Percentiles rank a stretch among this genome's conserved stretches.
phyloP scores from a whole-genome alignment of 2,888 invertebrate species.

The Agrotis ipsilon region DNA sequence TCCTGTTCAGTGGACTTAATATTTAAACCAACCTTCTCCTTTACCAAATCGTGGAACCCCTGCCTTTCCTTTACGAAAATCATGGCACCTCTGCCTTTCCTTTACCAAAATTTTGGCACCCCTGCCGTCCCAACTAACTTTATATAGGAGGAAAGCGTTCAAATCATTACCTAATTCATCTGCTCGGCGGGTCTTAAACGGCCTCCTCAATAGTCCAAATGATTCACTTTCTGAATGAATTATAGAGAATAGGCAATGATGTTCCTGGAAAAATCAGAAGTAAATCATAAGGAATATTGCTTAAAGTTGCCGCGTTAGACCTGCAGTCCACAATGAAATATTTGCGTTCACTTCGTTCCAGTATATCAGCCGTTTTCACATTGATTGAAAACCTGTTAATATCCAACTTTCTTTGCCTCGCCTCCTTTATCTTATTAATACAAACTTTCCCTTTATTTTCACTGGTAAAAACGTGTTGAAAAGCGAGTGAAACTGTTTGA shows the following conservation, averaged over 20 bases:
- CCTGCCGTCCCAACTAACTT: slow-evolving; percentile 67
- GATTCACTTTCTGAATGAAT: too few relatives aligned
- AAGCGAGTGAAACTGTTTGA: slow-evolving; percentile 47
- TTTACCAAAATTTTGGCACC: slow-evolving; percentile 21
- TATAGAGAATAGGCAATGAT: too few relatives aligned
- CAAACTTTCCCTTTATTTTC: slow-evolving; percentile 52
- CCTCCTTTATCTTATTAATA: slow-evolving; percentile 49
- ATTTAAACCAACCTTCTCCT: slow-evolving; percentile 22
- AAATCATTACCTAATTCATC: slow-evolving; percentile 73
- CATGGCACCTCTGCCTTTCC: slow-evolving; percentile 26
- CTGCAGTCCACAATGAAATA: slow-evolving; percentile 71
- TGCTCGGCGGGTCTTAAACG: slow-evolving; percentile 33
- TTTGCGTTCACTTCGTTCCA: slow-evolving; percentile 64
- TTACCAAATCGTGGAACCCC: slow-evolving; percentile 21
- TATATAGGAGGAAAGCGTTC: slow-evolving; percentile 73
- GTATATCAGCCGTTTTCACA: slow-evolving; percentile 62
- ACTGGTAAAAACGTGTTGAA: slow-evolving; percentile 47
- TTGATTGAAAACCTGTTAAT: slow-evolving; percentile 68
- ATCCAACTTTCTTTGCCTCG: slow-evolving; percentile 57
- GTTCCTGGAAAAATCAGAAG: too few relatives aligned
- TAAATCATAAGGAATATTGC: too few relatives aligned
- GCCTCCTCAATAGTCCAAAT: too few relatives aligned
- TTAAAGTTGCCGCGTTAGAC: too few relatives aligned
- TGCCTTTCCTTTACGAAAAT: slow-evolving; percentile 20
- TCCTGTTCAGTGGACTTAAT: not conserved